Percentiles rank a stretch among this genome's conserved stretches.
Conservation (phyloP, 2,113 vertebrate genomes). For the Arizona elegans region DNA sequence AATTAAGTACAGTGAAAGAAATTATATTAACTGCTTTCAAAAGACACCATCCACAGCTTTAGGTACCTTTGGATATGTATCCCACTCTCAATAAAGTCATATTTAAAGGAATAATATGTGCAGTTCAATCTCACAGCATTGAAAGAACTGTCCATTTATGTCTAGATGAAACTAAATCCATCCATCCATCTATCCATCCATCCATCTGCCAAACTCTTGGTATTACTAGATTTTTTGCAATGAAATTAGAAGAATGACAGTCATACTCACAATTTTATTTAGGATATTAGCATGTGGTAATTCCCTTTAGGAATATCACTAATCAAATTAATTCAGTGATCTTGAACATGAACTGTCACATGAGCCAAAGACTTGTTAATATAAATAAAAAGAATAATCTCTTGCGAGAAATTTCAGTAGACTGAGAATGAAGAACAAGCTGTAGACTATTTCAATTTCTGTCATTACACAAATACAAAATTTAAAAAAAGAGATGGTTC, state of each 20-base stretch:
- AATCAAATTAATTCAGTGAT: not conserved
- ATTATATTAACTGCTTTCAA: not conserved
- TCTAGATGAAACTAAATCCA: not conserved
- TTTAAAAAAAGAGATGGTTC: not conserved
- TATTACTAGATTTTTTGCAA: not conserved
- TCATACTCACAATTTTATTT: not conserved
- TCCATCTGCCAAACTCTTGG: not conserved
- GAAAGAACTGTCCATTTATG: not conserved
- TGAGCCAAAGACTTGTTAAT: not conserved
- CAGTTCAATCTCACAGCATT: not conserved
- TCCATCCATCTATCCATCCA: not conserved
- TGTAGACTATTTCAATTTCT: not conserved
- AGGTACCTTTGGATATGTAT: not conserved
- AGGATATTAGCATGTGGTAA: conserved; percentile 21
- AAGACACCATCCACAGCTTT: not conserved
- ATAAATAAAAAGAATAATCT: conserved; percentile 1
- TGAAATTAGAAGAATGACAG: not conserved
- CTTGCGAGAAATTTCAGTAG: not conserved
- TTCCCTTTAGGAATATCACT: not conserved
- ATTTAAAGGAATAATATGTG: not conserved
- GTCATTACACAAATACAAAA: not conserved
- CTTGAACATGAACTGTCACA: conserved; percentile 9
- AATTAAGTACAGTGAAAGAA: not conserved
- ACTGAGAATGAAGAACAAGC: not conserved
- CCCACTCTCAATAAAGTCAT: not conserved